Conservation (phyloP, 2,888 invertebrate species). For the Rapana venosa region DNA sequence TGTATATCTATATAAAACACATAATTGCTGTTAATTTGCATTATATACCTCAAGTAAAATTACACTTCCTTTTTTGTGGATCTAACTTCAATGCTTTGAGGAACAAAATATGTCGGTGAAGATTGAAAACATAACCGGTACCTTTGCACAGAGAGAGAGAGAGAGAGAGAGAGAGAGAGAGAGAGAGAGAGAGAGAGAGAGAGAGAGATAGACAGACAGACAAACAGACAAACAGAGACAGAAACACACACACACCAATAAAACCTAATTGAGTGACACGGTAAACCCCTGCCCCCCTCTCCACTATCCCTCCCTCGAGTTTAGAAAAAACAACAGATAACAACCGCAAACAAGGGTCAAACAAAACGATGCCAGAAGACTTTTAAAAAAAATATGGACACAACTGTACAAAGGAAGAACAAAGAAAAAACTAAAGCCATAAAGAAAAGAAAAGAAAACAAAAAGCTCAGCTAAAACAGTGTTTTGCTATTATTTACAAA, state of each 20-base stretch:
- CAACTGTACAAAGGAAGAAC: background rate
- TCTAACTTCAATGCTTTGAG: too few species aligned
- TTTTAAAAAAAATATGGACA: background rate
- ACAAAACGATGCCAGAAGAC: background rate
- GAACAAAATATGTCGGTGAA: too few species aligned
- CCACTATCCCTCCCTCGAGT: too few species aligned
- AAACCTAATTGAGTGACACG: background rate
- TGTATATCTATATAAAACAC: too few species aligned
- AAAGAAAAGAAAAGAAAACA: background rate
- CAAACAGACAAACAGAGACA: background rate
- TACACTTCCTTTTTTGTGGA: too few species aligned
- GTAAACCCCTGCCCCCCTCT: background rate
- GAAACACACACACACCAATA: background rate
- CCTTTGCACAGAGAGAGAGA: background rate
- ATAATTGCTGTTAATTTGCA: too few species aligned
- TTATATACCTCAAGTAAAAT: too few species aligned
- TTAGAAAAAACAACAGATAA: background rate
- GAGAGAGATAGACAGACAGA: background rate
- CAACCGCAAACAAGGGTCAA: background rate
- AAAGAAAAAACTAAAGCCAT: background rate
- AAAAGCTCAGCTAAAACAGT: background rate
- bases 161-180: slow-evolving; percentile 7
- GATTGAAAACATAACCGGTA: too few species aligned
- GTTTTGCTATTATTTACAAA: too few species aligned
- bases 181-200: slow-evolving; percentile 11